These are phyloP conservation scores for Neodiprion fabricii DNA, from an alignment of 1,140 invertebrate genomes.

Conservation along the genomic window DNA sequence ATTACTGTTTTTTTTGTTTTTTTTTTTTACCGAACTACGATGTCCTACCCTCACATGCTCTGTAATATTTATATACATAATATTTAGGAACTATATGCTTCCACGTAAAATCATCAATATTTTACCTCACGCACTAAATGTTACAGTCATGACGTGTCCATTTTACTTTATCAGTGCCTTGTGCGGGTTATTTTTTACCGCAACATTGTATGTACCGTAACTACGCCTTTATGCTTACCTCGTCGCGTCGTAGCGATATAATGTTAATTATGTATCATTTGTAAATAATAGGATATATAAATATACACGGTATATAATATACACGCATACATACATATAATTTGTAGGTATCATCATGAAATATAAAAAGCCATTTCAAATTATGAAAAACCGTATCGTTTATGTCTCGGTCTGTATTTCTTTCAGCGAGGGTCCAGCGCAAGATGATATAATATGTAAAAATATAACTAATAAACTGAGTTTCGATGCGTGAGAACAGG, in stretches of 20 bases:
- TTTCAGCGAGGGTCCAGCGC: no score
- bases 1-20: neutral
- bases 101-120: no score
- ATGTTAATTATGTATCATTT: slow-evolving; percentile 4
- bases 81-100: no score
- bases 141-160: neutral
- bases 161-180: neutral
- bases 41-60: no score
- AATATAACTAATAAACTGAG: no score
- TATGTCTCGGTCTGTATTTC: neutral
- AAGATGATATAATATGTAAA: no score
- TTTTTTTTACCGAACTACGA: no score
- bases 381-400: neutral
- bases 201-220: neutral
- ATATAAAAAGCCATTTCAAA: neutral
- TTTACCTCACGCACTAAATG: no score
- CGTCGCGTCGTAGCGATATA: slow-evolving; percentile 1
- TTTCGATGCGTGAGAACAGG: no score
- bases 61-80: no score
- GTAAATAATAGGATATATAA: neutral
- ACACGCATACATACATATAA: neutral
- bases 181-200: neutral
- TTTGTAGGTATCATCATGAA: neutral
- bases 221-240: neutral
- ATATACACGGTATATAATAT: neutral